Conservation (phyloP, 2,888 invertebrate genomes). For the Neocrepidodera transversa region DNA sequence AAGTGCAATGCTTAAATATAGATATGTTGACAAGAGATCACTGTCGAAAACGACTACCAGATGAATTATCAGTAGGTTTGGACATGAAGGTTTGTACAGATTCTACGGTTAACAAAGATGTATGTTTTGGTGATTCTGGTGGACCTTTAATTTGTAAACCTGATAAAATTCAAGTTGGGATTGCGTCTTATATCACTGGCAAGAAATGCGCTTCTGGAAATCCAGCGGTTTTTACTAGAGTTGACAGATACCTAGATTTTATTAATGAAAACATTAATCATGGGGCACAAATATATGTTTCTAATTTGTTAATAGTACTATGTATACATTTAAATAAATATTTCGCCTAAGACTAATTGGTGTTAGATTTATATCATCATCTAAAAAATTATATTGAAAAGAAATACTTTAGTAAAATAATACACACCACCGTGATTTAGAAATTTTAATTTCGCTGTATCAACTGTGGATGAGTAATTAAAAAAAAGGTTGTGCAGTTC, state of each 20-base stretch:
- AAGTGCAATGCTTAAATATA: slow-evolving; percentile 3
- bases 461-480: too few species aligned
- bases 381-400: too few species aligned
- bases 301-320: not conserved
- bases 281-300: not conserved
- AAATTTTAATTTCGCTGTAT: too few species aligned
- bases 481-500: too few species aligned
- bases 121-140: slow-evolving; percentile 7
- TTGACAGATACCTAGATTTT: slow-evolving; percentile 1
- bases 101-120: not conserved
- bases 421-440: too few species aligned
- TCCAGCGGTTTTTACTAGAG: slow-evolving; percentile 5
- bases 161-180: not conserved
- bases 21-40: not conserved
- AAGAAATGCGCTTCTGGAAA: not conserved
- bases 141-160: slow-evolving; percentile 3
- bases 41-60: not conserved
- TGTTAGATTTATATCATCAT: too few species aligned
- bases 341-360: too few species aligned
- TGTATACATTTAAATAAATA: too few species aligned
- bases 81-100: not conserved
- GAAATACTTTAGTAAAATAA: too few species aligned
- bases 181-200: not conserved
- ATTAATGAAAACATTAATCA: not conserved
- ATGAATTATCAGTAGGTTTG: not conserved